Percentiles rank a stretch among this genome's conserved stretches.
Conservation (phyloP, 2,797 vertebrate genomes). For the Hydrocynus forskahlii region DNA sequence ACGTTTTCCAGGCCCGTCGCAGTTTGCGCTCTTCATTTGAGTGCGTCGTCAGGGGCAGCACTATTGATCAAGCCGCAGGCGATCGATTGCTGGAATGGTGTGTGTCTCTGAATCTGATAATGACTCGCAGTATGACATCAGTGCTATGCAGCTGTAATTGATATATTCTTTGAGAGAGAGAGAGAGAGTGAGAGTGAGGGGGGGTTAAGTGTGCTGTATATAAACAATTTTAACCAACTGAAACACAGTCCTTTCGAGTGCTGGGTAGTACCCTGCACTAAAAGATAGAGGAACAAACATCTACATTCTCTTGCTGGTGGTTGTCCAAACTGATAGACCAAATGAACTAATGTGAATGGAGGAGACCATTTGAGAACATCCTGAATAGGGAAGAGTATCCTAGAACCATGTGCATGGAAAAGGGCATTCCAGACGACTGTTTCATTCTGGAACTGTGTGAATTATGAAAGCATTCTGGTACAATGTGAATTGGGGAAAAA, state of each 20-base stretch:
- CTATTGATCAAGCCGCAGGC: constrained; percentile 79
- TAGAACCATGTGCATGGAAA: not conserved
- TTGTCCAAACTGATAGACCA: no score
- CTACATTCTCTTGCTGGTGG: no score
- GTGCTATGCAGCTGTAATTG: constrained; percentile 79
- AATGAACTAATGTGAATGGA: not conserved
- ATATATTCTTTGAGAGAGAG: constrained; percentile 69
- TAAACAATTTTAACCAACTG: not conserved
- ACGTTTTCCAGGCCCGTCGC: constrained; percentile 61
- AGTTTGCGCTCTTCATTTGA: constrained; percentile 75
- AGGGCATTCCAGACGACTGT: not conserved
- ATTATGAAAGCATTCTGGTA: not conserved
- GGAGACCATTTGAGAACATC: not conserved
- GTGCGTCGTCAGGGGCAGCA: constrained; percentile 69
- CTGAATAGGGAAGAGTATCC: not conserved
- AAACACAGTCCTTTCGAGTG: not conserved
- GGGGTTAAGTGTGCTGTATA: constrained; percentile 8
- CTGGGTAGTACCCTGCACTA: not conserved
- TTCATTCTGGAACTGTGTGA: not conserved
- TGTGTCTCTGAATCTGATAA: constrained; percentile 82
- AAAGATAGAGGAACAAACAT: no score
- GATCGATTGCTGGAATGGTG: constrained; percentile 81
- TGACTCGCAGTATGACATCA: constrained; percentile 79
- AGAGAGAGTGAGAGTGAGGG: constrained; percentile 31
- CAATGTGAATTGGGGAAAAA: not conserved